Percentiles rank a stretch among this genome's conserved stretches.
phyloP scores from a whole-genome alignment of 2,888 invertebrate genomes.

The Drosophila anceps region DNA sequence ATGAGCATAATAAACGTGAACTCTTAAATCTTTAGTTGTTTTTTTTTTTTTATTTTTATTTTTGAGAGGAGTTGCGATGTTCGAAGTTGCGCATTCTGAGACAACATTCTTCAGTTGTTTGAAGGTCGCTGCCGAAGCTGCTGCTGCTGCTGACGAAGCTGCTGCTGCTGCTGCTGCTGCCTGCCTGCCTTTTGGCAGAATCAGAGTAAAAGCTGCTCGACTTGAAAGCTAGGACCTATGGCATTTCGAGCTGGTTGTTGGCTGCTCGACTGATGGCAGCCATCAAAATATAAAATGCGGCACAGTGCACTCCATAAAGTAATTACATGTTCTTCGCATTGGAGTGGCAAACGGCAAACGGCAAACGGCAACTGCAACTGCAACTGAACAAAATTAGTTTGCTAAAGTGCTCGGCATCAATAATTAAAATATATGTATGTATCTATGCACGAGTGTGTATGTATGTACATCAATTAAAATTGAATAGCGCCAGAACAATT shows the following conservation, averaged over 20 bases:
- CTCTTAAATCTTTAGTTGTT: constrained; percentile 11
- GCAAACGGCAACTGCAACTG: constrained; percentile 49
- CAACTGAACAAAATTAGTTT: constrained; percentile 57
- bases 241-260: constrained; percentile 56
- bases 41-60: not conserved
- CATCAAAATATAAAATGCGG: constrained; percentile 53
- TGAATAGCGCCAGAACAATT: constrained; percentile 58
- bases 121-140: constrained; percentile 49
- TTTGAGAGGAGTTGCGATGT: constrained; percentile 15
- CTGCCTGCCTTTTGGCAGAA: constrained; percentile 64
- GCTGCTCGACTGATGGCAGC: constrained; percentile 15
- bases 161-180: not conserved
- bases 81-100: constrained; percentile 38
- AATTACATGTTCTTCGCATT: constrained; percentile 53
- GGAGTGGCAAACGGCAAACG: constrained; percentile 11
- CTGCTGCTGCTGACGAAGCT: too few species aligned
- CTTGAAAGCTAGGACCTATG: constrained; percentile 67
- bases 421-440: constrained; percentile 67
- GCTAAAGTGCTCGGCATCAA: constrained; percentile 57
- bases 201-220: constrained; percentile 76
- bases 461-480: constrained; percentile 61
- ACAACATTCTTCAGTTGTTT: constrained; percentile 63
- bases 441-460: not conserved
- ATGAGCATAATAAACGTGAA: constrained; percentile 23
- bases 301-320: constrained; percentile 66